A percentile compares a stretch with the other conserved stretches of the same genome.
Conservation (phyloP, 2,888 invertebrate species). For the Eudemis profundana region DNA sequence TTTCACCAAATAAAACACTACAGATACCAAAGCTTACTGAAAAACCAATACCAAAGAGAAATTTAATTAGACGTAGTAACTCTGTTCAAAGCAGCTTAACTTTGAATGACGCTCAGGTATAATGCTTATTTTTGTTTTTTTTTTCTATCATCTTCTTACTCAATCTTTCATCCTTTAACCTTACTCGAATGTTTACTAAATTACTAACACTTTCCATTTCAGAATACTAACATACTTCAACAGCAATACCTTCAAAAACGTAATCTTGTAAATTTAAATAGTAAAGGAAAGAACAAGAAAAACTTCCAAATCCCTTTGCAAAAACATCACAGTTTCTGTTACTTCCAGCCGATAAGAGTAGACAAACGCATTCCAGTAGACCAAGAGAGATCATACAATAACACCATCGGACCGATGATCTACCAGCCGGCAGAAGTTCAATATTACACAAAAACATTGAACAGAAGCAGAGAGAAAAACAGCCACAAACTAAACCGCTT, state of each 20-base stretch:
- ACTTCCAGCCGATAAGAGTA: slow-evolving; percentile 87
- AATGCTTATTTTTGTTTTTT: slow-evolving; percentile 64
- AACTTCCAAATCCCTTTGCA: slow-evolving; percentile 87
- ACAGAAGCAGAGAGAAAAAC: slow-evolving; percentile 79
- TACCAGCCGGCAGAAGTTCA: slow-evolving; percentile 76
- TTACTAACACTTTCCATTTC: slow-evolving; percentile 75
- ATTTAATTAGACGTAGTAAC: slow-evolving; percentile 74
- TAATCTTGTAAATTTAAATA: slow-evolving; percentile 82
- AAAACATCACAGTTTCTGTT: slow-evolving; percentile 88
- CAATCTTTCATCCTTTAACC: slow-evolving; percentile 49
- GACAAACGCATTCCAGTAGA: slow-evolving; percentile 84
- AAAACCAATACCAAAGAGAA: slow-evolving; percentile 80
- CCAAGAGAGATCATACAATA: slow-evolving; percentile 76
- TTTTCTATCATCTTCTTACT: slow-evolving; percentile 49
- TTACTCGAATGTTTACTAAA: slow-evolving; percentile 68
- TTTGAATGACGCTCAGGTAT: slow-evolving; percentile 76
- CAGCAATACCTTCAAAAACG: slow-evolving; percentile 85
- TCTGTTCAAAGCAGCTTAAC: slow-evolving; percentile 75
- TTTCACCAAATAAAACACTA: slow-evolving; percentile 77
- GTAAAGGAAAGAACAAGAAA: slow-evolving; percentile 85
- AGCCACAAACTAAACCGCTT: slow-evolving; percentile 77
- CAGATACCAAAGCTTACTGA: slow-evolving; percentile 82
- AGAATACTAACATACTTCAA: slow-evolving; percentile 86
- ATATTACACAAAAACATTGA: slow-evolving; percentile 80
- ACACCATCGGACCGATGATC: slow-evolving; percentile 79